A percentile compares a stretch with the other conserved stretches of the same genome.
phyloP scores from a whole-genome alignment of 1,140 invertebrate genomes.

The Macrotrachela quadricornifera region DNA sequence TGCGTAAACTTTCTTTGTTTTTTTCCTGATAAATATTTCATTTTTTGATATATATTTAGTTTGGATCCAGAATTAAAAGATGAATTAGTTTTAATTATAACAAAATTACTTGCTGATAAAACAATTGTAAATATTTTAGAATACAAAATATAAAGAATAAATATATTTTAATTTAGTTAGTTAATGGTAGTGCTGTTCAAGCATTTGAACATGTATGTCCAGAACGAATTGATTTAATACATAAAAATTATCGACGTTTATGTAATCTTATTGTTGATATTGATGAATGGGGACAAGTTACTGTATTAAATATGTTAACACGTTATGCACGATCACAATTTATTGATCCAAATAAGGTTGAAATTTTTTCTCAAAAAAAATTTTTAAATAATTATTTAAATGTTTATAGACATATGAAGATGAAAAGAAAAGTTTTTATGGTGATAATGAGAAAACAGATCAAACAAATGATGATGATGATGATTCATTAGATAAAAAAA shows the following conservation, averaged over 20 bases:
- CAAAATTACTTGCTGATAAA: constrained; percentile 81
- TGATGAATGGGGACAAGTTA: constrained; percentile 93
- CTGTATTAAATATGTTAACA: constrained; percentile 86
- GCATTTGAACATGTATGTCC: constrained; percentile 91
- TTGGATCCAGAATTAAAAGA: constrained; percentile 87
- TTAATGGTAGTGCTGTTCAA: constrained; percentile 93
- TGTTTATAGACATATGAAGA: constrained; percentile 18
- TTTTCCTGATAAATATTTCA: not conserved
- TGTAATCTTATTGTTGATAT: constrained; percentile 86
- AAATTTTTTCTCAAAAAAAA: no score
- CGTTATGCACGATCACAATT: constrained; percentile 65
- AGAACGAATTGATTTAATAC: constrained; percentile 64
- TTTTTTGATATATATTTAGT: constrained; percentile 31
- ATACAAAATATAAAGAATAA: no score
- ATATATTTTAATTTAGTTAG: no score
- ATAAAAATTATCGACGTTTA: constrained; percentile 64
- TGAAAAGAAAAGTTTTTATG: no score
- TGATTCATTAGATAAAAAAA: constrained; percentile 19
- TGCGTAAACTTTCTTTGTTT: constrained; percentile 32
- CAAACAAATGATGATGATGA: constrained; percentile 46
- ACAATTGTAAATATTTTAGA: constrained; percentile 41
- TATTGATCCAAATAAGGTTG: not conserved
- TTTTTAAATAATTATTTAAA: not conserved
- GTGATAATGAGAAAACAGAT: no score
- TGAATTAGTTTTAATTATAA: constrained; percentile 74